Conservation (phyloP, 2,113 vertebrate genomes). For the Eptesicus fuscus region DNA sequence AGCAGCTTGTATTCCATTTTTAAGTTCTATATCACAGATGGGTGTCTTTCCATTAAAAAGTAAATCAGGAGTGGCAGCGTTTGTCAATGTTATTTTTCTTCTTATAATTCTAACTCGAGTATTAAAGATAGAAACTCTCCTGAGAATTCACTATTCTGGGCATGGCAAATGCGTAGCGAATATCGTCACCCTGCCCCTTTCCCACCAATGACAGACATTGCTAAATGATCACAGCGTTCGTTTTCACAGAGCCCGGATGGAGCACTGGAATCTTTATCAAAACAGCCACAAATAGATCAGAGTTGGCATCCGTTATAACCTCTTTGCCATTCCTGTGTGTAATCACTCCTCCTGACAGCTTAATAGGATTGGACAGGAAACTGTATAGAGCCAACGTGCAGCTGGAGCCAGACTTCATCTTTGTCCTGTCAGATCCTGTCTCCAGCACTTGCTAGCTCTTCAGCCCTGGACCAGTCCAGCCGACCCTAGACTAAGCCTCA, state of each 20-base stretch:
- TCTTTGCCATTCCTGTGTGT: background rate
- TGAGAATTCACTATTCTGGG: background rate
- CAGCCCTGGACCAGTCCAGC: background rate
- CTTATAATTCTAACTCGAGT: conserved; percentile 4
- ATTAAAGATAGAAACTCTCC: conserved; percentile 33
- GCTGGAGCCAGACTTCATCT: background rate
- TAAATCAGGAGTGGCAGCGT: conserved; percentile 42
- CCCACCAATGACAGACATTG: background rate
- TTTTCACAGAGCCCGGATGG: background rate
- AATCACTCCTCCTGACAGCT: background rate
- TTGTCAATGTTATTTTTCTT: conserved; percentile 55
- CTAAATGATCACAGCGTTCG: background rate
- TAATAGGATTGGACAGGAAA: background rate
- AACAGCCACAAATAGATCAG: background rate
- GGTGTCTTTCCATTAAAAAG: conserved; percentile 63
- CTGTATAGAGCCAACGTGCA: too few relatives aligned
- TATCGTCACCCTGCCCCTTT: background rate
- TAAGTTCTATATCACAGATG: conserved; percentile 56
- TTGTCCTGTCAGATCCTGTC: background rate
- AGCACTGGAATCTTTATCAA: background rate
- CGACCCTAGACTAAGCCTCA: background rate
- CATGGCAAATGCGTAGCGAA: background rate
- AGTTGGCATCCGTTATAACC: background rate
- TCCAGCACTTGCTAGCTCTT: background rate
- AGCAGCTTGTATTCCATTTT: conserved; percentile 61